These are phyloP conservation scores for Chrysodeixis includens DNA, from an alignment of 2,888 invertebrate species.

Conservation along the genomic window DNA sequence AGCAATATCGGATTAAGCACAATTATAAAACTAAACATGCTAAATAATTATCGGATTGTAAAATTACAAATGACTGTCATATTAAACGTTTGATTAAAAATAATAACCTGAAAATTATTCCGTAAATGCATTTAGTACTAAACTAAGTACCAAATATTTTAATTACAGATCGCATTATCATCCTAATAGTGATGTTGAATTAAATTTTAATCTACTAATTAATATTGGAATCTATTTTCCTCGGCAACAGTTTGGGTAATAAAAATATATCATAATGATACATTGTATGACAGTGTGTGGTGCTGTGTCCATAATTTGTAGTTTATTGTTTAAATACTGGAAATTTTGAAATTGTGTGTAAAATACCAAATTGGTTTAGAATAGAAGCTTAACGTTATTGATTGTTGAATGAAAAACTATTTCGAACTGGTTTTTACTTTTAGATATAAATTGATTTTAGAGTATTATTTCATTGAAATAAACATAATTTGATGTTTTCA, in stretches of 20 bases:
- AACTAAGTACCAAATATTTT: background rate
- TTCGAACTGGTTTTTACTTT: too few species aligned
- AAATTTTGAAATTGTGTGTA: background rate
- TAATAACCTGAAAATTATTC: background rate
- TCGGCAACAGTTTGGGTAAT: background rate
- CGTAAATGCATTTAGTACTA: background rate
- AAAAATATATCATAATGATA: slow-evolving; percentile 4
- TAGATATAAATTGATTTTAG: too few species aligned
- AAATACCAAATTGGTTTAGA: background rate
- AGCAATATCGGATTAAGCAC: too few species aligned
- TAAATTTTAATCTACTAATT: background rate
- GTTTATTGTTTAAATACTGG: slow-evolving; percentile 2
- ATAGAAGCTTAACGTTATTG: too few species aligned
- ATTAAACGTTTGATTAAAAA: background rate
- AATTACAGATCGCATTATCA: background rate
- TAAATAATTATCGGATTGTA: too few species aligned
- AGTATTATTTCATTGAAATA: too few species aligned
- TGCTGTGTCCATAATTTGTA: background rate
- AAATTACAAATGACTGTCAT: background rate
- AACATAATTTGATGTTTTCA: too few species aligned
- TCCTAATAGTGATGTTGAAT: background rate
- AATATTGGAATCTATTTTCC: background rate
- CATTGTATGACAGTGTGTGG: background rate
- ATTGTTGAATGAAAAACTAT: too few species aligned
- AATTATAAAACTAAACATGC: too few species aligned